Evolutionary conservation across 2,113 vertebrate genomes (phyloP), one percentile per base, ranked within the genome.

Genomic region (Corythornis vintsioides): DNA sequence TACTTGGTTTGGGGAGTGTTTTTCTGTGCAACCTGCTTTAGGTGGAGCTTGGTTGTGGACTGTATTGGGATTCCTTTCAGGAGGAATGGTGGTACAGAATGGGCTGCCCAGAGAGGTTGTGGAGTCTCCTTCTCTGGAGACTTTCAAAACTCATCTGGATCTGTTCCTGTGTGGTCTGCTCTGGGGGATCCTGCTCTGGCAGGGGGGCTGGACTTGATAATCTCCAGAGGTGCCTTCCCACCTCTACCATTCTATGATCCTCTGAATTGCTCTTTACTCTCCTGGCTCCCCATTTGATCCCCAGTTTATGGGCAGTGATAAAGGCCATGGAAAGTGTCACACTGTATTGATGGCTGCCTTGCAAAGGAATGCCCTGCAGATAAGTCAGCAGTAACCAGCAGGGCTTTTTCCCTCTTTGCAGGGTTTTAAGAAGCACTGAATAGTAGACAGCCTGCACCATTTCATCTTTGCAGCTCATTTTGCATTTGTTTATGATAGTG

Each of bases 381-480:
- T 40, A 80, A 75, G 31, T 40, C 31, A 81, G 69, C 73, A 43
- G 35, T 50, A 71, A 85, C 8, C 29, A 76, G 45, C 53, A 82
- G 59, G 7, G 35, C 22, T 5, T 67, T 86, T 87, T 64, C 64
- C 25, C 24, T 55, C 2, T 56, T 70, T 83, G 15, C n/a, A 65
- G 72, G 55, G 8, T 83, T 86, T 91, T n/a, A 72, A 55, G 71
- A 69, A 88, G 45, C 60, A n/a, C 8, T 86, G 13, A 66, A 35
- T 18, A 78, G 53, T n/a, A 48, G 24, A 29, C 0, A 0, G 45
- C 15, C 87, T 77, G 65, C 42, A 89, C 48, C 64, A 56, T 83
- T 90, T 96, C 56, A 61, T 74, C 40, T 83, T 83, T 83, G 29
- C 79, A 95, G 82, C 63, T 95, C 73, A 53, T 83, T 94, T 89